Base-by-base conservation (phyloP, 2,888 invertebrate genomes). In the Hirtodrosophila duncani region DNA sequence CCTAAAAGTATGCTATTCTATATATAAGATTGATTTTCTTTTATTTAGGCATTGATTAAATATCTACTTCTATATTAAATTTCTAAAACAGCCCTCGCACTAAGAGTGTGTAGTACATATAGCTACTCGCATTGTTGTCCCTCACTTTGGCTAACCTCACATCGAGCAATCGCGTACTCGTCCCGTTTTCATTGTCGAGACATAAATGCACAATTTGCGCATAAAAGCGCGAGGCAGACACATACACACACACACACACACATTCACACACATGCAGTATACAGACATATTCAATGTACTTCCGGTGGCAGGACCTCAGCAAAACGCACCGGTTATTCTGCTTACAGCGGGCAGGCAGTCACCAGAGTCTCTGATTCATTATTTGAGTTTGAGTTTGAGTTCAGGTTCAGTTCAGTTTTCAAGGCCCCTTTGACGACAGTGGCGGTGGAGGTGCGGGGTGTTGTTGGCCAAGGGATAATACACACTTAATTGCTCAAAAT, bases 401-500 rank as follows among this genome's bases (percentile, higher is more conserved):
- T n/a, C n/a, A n/a, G n/a, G n/a, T n/a, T n/a, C n/a, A 51, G 33
- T 43, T 70, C 31, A 60, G 56, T 56, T 78, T 78, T 81, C 81
- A 74, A 69, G 81, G 79, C 75, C 64, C 79, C 67, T 75, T 80
- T n/a, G n/a, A n/a, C n/a, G 80, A 67, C 79, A 78, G 75, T 59
- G 67, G 70, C 65, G 44, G 61, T 63, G n/a, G n/a, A n/a, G n/a
- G n/a, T n/a, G n/a, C n/a, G n/a, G n/a, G n/a, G n/a, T n/a, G n/a
- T n/a, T n/a, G 61, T 63, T 63, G 51, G 21, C 34, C 23, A 59
- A 48, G 60, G 81, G 65, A 81, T 83, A 81, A 81, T 81, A 75
- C 82, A 81, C 72, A 72, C 79, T 67, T 81, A 83, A 83, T 83
- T 81, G 83, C 83, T 77, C 72, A 71, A 80, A 81, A 78, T 71